Base-by-base conservation (phyloP, 2,888 invertebrate species). In the Fragum whitleyi region DNA sequence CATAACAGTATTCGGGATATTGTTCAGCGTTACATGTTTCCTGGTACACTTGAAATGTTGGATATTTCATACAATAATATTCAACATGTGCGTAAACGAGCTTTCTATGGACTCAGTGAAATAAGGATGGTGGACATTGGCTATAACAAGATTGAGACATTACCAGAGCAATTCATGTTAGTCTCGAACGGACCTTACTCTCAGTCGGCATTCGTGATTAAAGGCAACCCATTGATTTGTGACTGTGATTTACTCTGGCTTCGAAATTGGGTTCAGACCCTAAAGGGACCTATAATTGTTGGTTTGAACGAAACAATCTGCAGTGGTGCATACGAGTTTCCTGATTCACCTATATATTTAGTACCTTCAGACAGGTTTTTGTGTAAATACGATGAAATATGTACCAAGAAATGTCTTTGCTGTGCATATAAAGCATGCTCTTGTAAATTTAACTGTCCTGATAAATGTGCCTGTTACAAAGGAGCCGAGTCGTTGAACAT, bases 221-320 rank as follows among this genome's bases (percentile, higher is more conserved):
- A 78, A 16, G 86, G 80, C 32, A 91, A 91, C 68, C 89, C 88
- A 0, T 73, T 90, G 0, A 73, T 83, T 9, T 91, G 91, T 76
- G 90, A 91, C 75, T 91, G 90, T 59, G 79, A 83, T 39, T 65
- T 90, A 23, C 81, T 88, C 0, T 90, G 91, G 91, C 78, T 91
- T 59, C 86, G 69, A 47, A 71, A 73, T 6, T 80, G 80, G 82
- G 80, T 81, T 36, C 80, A 81, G 65, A 77, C 80, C n/a, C 71
- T 82, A 11, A 68, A 75, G 6, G 87, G 86, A 62, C 86, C 85
- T 39, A 78, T 74, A n/a, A 83, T 86, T 0, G 81, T 86, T 1
- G 79, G 86, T 51, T 80, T 88, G 51, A 78, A 81, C 53, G 73
- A 69, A 21, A 84, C 87, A 7, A 62, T 78, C n/a, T 87, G 89